phyloP scores from a whole-genome alignment of 2,113 vertebrate genomes.

The Chaetops frenatus region DNA sequence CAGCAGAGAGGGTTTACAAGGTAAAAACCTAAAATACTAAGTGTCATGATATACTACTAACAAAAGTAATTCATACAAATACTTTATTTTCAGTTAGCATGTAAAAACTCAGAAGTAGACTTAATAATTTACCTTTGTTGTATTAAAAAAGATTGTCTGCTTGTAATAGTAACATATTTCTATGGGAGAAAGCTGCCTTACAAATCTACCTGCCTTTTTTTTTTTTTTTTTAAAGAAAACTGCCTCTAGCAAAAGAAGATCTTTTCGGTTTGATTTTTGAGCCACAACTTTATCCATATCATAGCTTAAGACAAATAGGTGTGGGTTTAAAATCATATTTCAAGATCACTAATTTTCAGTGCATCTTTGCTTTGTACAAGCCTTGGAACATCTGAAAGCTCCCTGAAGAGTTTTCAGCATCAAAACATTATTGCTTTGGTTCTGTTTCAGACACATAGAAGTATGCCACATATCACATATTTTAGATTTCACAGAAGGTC shows the following conservation, averaged over 20 bases:
- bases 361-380: conserved; percentile 67
- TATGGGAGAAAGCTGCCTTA: conserved; percentile 69
- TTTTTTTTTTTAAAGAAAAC: not conserved
- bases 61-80: conserved; percentile 26
- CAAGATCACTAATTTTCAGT: conserved; percentile 58
- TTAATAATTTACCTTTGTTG: conserved; percentile 55
- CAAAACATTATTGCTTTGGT: conserved; percentile 81
- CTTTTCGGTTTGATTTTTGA: conserved; percentile 42
- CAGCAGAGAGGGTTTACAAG: not conserved
- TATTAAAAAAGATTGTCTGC: conserved; percentile 73
- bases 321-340: conserved; percentile 58
- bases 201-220: conserved; percentile 30
- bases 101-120: conserved; percentile 49
- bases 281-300: conserved; percentile 41
- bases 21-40: not conserved
- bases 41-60: not conserved
- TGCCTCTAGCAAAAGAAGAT: conserved; percentile 44
- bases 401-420: conserved; percentile 59
- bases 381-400: conserved; percentile 66
- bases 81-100: conserved; percentile 49
- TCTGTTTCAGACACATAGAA: conserved; percentile 70
- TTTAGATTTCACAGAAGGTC: conserved; percentile 64
- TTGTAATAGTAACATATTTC: conserved; percentile 58
- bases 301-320: conserved; percentile 75
- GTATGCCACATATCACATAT: conserved; percentile 63